Evolutionary conservation across 2,797 vertebrate species (phyloP), one percentile per base, ranked within the genome.

Genomic region (Falco novaeseelandiae): DNA sequence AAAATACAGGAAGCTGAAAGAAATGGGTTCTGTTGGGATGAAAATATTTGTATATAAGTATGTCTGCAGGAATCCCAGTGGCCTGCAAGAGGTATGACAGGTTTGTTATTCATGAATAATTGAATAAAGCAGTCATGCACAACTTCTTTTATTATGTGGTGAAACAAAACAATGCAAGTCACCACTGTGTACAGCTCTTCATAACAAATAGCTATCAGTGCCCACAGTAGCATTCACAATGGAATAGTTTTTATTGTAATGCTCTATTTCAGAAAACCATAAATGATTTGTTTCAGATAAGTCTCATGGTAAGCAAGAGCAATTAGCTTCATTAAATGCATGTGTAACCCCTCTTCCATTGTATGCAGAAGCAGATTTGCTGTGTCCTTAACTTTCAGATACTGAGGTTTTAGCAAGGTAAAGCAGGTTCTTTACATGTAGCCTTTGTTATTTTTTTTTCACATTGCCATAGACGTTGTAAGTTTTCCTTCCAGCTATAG

Each of bases 51-150:
- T 51, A 42, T 65, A 66, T 61, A 89, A 76, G 57, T 46, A 51
- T 58, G 46, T 69, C 62, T 97, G 55, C 27, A 90, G 81, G 88
- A 91, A 84, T 96, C 87, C 63, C 71, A 86, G 79, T 89, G 80
- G 85, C 42, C 38, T 91, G 55, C 38, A 66, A 79, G 69, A 89
- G 85, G 58, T 97, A 61, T 82, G 72, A 62, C 79, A 95, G 94
- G 57, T 93, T 95, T 96, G 69, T 90, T 92, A 26, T 78, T 92
- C 44, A 59, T 87, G 62, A 93, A 84, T 87, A 92, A 94, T 82
- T 87, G 67, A 96, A 87, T 77, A 87, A 94, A 96, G 89, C 81
- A 89, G 14, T 74, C 66, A 40, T 70, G 71, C 90, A 77, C 62
- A 70, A 79, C 83, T 82, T 71, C 65, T 89, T 80, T 73, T 87